Conservation (phyloP, 2,888 invertebrate genomes). For the Drosophila nr. perissopoda region DNA sequence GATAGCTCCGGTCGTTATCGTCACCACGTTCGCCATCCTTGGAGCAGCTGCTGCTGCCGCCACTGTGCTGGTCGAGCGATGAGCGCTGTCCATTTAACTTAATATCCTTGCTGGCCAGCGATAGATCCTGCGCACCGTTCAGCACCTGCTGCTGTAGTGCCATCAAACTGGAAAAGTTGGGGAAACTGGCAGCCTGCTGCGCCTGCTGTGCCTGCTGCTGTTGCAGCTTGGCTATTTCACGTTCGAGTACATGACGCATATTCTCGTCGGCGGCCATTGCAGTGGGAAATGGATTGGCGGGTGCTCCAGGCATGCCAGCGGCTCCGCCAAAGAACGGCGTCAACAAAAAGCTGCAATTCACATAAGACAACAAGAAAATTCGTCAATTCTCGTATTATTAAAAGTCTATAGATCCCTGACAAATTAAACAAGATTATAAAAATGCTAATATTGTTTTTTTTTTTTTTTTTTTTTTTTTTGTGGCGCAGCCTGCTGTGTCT, state of each 20-base stretch:
- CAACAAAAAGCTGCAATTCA: slow-evolving; percentile 88
- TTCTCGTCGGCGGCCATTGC: slow-evolving; percentile 90
- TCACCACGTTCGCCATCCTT: slow-evolving; percentile 71
- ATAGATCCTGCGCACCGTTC: slow-evolving; percentile 92
- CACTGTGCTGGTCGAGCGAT: slow-evolving; percentile 74
- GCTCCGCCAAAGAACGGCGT: slow-evolving; percentile 92
- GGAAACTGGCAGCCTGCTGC: slow-evolving; percentile 83
- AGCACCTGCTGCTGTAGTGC: slow-evolving; percentile 91
- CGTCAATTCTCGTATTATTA: background rate
- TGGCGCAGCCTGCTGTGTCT: background rate
- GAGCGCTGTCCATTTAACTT: slow-evolving; percentile 85
- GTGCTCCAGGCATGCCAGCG: slow-evolving; percentile 83
- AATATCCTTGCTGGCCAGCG: slow-evolving; percentile 87
- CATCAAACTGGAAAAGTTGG: slow-evolving; percentile 88
- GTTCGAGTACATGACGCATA: slow-evolving; percentile 94
- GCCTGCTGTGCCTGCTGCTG: slow-evolving; percentile 85
- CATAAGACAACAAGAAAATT: background rate
- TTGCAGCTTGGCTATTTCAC: slow-evolving; percentile 95
- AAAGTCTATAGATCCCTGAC: background rate
- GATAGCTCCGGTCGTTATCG: slow-evolving; percentile 46
- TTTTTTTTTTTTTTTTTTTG: background rate
- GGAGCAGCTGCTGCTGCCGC: slow-evolving; percentile 71
- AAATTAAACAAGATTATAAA: background rate
- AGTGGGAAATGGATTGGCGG: slow-evolving; percentile 76
- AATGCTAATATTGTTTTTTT: background rate